Conservation (phyloP, 30 jellyfish, hydroid and myxozoan genomes). For the Pelagia noctiluca region DNA sequence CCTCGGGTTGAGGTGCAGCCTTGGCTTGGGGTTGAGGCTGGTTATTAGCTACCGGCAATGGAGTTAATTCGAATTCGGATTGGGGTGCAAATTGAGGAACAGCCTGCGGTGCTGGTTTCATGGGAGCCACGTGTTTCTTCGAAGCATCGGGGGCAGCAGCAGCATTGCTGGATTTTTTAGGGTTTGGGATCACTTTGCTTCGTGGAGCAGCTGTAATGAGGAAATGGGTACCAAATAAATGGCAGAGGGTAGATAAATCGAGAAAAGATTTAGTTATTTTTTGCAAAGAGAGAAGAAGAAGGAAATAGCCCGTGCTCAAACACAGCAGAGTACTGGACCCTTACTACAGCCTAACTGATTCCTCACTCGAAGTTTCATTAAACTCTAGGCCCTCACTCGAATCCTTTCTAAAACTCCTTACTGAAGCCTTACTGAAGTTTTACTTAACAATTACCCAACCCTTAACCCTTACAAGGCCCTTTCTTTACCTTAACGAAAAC, state of each 20-base stretch:
- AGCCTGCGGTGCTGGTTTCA: neutral
- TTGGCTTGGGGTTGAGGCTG: constrained; percentile 14
- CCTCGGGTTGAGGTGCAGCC: constrained; percentile 28
- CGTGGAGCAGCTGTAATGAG: constrained; percentile 50
- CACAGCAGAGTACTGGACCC: no score
- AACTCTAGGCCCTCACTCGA: no score
- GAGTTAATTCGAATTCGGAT: constrained; percentile 50
- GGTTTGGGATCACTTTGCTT: constrained; percentile 59
- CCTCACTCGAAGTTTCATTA: no score
- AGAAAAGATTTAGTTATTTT: no score
- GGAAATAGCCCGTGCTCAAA: no score
- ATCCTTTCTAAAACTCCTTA: no score
- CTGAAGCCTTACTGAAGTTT: no score
- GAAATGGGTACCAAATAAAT: neutral
- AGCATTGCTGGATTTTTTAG: constrained; percentile 44
- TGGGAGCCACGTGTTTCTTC: constrained; percentile 11
- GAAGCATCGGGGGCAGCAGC: constrained; percentile 7
- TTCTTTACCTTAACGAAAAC: no score
- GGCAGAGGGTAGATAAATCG: neutral
- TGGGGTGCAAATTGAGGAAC: constrained; percentile 3
- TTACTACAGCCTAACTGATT: no score
- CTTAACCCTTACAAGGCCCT: no score
- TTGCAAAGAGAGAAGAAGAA: no score
- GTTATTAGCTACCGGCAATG: constrained; percentile 21
- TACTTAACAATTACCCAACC: no score